Base-by-base conservation (phyloP, 2,113 vertebrate species). In the Australoheros scitulus region DNA sequence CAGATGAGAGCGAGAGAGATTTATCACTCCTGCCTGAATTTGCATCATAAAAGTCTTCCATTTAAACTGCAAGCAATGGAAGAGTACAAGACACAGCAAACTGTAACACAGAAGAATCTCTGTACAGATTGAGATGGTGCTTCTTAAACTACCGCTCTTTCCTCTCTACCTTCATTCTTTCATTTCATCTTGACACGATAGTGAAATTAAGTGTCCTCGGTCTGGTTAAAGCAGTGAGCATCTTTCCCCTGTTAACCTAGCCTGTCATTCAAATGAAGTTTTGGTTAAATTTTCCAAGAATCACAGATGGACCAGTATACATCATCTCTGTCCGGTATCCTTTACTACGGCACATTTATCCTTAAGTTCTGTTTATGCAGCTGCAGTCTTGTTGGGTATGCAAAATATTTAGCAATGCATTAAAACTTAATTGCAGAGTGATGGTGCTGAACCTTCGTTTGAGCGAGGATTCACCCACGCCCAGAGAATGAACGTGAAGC, bases 41-140 rank as follows among this genome's bases (percentile, higher is more conserved):
- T 94, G 91, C 90, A 95, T 94, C 92, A 94, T 93, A 94, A 92
- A 94, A 91, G 88, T 87, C 83, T 87, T 91, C 89, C 80, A 88
- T 93, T 92, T 92, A 89, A 93, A 90, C 82, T 83, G 85, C 60
- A 82, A 81, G 83, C 75, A 61, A 77, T 77, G 78, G 84, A 91
- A 86, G 83, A 86, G 88, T 84, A 92, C 82, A 80, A 89, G 89
- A 87, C 58, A 32, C 65, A 79, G 87, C 84, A 90, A 92, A 92
- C 85, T 93, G 90, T 87, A 93, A 93, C 88, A 89, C 83, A 82
- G 89, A 80, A 77, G 70, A 80, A 88, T 86, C 83, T 82, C 81
- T 75, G 32, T 61, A 61, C 0, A 76, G 68, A 61, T 76, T 74
- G 76, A 83, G 65, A 88, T 24, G 83, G 6, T 43, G 32, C 77